Percentiles rank a stretch among this genome's conserved stretches.
phyloP scores from a whole-genome alignment of 30 jellyfish, hydroid and myxozoan genomes.

The Cassiopea xamachana region DNA sequence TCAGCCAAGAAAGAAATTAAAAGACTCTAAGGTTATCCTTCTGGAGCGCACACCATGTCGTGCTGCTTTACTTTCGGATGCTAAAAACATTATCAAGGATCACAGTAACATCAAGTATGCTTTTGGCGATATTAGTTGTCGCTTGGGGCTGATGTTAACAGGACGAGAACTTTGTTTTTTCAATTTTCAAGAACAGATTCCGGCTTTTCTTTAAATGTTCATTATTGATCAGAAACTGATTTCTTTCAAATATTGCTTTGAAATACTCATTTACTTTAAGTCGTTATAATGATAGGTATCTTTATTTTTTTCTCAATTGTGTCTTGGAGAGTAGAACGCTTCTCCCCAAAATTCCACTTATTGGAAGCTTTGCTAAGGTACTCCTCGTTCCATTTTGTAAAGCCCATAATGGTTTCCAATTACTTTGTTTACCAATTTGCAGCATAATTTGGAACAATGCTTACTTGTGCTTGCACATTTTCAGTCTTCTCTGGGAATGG shows the following conservation, averaged over 20 bases:
- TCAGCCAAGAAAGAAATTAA: background rate
- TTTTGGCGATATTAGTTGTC: conserved; percentile 8
- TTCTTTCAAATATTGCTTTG: too few relatives aligned
- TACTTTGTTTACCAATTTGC: background rate
- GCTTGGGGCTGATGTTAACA: conserved; percentile 2
- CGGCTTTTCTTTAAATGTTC: background rate
- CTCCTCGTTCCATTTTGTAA: background rate
- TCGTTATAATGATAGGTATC: too few relatives aligned
- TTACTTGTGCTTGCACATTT: background rate
- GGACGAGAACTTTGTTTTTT: conserved; percentile 4
- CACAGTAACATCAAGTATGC: conserved; percentile 16
- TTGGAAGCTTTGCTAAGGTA: background rate
- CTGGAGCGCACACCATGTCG: conserved; percentile 13
- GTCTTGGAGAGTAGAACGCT: background rate
- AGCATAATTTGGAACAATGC: background rate
- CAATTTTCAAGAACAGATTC: background rate
- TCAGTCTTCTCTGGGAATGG: background rate
- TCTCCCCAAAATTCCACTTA: background rate
- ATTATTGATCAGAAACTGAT: too few relatives aligned
- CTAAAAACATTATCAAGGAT: conserved; percentile 5
- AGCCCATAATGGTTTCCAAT: background rate
- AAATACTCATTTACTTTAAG: too few relatives aligned
- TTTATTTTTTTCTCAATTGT: background rate
- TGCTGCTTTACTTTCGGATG: background rate
- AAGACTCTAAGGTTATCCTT: background rate